Evolutionary conservation across 2,888 invertebrate genomes (phyloP).

Genomic region (Leucophenga montana): DNA sequence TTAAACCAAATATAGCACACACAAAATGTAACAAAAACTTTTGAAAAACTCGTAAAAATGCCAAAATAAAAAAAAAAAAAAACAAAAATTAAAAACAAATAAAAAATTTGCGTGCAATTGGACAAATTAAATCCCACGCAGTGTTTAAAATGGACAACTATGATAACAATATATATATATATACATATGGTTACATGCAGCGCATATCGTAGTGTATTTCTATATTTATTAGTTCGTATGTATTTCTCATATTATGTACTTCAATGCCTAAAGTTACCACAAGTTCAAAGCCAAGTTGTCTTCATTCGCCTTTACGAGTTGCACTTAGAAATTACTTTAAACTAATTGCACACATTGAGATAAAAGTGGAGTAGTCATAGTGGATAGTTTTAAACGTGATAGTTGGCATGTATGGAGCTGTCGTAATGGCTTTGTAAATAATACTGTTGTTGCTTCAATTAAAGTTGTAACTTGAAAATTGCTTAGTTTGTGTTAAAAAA

Average conservation of each 20-base stretch:
- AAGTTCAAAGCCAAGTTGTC: too few species aligned
- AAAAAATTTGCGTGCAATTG: slow-evolving; percentile 37
- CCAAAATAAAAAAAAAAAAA: background rate
- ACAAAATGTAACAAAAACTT: slow-evolving; percentile 15
- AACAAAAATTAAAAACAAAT: too few species aligned
- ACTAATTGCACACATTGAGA: slow-evolving; percentile 3
- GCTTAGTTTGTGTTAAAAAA: too few species aligned
- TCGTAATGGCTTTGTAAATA: too few species aligned
- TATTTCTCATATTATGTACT: background rate
- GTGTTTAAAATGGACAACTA: background rate
- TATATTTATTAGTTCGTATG: background rate
- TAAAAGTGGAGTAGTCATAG: background rate
- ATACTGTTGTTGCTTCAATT: too few species aligned
- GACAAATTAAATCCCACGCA: slow-evolving; percentile 56
- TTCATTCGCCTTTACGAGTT: too few species aligned
- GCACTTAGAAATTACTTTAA: background rate
- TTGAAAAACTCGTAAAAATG: background rate
- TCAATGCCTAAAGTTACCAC: background rate
- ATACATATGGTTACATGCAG: too few species aligned
- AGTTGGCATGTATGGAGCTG: too few species aligned
- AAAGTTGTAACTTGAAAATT: too few species aligned
- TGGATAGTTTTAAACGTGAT: too few species aligned
- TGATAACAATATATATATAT: too few species aligned
- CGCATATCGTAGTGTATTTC: too few species aligned
- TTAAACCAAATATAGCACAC: slow-evolving; percentile 24